Evolutionary conservation across 30 jellyfish, hydroid and myxozoan genomes (phyloP).

Genomic region (Kudoa iwatai): DNA sequence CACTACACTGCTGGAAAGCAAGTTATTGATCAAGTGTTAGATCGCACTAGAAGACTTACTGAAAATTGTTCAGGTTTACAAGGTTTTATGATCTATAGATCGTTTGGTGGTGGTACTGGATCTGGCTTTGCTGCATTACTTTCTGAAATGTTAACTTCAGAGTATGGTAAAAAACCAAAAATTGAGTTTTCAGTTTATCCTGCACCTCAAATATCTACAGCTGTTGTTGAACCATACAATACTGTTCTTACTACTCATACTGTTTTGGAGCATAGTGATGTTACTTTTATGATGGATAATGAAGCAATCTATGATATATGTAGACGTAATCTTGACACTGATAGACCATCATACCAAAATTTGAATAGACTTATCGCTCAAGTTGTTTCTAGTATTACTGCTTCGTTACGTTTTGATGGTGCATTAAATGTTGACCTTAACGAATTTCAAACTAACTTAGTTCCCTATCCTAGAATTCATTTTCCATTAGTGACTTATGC

Average conservation of each 20-base stretch:
- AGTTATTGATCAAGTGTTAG: background rate
- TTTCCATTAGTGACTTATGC: background rate
- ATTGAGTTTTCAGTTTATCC: background rate
- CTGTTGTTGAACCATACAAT: background rate
- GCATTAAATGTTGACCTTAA: background rate
- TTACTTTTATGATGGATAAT: background rate
- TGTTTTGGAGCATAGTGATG: background rate
- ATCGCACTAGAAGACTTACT: background rate
- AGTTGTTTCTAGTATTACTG: background rate
- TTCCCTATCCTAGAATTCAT: background rate
- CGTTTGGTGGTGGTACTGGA: slow-evolving; percentile 1
- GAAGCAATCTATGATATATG: background rate
- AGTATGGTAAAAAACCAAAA: too few species aligned
- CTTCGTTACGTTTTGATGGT: background rate
- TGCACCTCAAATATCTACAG: background rate
- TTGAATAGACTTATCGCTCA: background rate
- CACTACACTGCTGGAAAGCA: background rate
- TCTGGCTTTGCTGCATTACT: background rate
- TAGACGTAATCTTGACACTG: background rate
- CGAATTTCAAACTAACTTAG: background rate
- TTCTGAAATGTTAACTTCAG: background rate
- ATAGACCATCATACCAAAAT: background rate
- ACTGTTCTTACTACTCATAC: background rate
- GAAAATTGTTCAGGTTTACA: background rate
- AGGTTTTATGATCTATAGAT: background rate